Evolutionary conservation across 1,140 invertebrate species (phyloP).

Genomic region (Calliphora vicina): DNA sequence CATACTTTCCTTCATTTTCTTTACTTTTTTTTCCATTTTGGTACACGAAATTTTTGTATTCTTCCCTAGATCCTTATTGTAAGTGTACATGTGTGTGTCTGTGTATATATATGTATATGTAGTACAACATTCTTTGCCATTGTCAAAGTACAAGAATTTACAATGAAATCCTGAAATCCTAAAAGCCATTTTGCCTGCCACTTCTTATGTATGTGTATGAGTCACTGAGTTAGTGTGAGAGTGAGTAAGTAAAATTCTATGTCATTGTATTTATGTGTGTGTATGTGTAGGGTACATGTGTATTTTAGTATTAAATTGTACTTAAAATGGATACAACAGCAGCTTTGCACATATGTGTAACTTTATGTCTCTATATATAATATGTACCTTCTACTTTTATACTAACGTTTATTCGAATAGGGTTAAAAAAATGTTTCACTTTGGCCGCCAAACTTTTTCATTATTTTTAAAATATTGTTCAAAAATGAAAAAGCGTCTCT

Average conservation of each 20-base stretch:
- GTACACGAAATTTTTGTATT: not conserved
- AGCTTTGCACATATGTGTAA: not conserved
- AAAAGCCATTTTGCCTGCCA: constrained; percentile 5
- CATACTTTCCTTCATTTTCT: not conserved
- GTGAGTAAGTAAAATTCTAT: too few relatives aligned
- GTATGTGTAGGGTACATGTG: not conserved
- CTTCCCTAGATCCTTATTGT: not conserved
- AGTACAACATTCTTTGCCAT: not conserved
- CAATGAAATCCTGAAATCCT: not conserved
- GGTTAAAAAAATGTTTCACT: too few relatives aligned
- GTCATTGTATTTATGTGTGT: not conserved
- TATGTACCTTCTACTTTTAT: too few relatives aligned
- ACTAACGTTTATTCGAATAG: too few relatives aligned
- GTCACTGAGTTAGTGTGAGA: too few relatives aligned
- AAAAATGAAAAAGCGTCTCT: too few relatives aligned
- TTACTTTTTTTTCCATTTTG: not conserved
- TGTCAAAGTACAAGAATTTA: constrained; percentile 1
- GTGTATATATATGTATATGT: not conserved
- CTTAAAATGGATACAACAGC: not conserved
- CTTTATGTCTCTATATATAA: too few relatives aligned
- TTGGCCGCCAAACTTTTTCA: too few relatives aligned
- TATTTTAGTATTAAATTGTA: constrained; percentile 7
- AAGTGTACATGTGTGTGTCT: not conserved
- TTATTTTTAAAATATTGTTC: too few relatives aligned
- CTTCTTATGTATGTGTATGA: too few relatives aligned